Conservation (phyloP, 1,140 invertebrate genomes). For the Melipona quadrifasciata region DNA sequence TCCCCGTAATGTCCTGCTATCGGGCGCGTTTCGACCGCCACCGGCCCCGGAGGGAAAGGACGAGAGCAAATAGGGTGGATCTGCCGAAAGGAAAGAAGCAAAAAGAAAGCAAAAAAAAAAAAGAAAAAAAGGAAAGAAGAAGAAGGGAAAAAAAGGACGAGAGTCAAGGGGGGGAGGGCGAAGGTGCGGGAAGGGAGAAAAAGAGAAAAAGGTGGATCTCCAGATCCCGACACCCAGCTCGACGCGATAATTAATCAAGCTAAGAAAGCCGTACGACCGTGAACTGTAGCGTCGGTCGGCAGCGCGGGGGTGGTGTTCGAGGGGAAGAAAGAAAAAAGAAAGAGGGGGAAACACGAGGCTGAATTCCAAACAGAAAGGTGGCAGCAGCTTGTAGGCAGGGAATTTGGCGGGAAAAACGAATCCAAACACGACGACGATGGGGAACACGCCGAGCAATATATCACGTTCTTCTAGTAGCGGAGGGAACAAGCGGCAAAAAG, state of each 20-base stretch:
- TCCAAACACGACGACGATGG: conserved; percentile 75
- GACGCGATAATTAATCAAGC: conserved; percentile 77
- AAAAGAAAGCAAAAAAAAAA: neutral
- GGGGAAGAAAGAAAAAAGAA: conserved; percentile 14
- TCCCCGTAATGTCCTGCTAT: conserved; percentile 53
- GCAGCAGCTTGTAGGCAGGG: conserved; percentile 68
- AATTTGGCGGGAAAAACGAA: conserved; percentile 81
- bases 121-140: neutral
- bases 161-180: too few species aligned
- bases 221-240: conserved; percentile 49
- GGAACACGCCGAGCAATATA: conserved; percentile 76
- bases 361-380: conserved; percentile 60
- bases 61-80: conserved; percentile 44
- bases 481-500: conserved; percentile 54
- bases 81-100: neutral
- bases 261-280: conserved; percentile 68
- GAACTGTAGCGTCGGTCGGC: conserved; percentile 43
- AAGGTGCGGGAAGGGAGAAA: neutral
- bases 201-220: conserved; percentile 24
- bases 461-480: conserved; percentile 74
- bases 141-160: neutral
- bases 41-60: conserved; percentile 25
- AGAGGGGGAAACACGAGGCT: conserved; percentile 10
- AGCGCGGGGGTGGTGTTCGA: conserved; percentile 18
- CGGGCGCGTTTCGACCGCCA: conserved; percentile 37